phyloP scores from a whole-genome alignment of 2,888 invertebrate genomes.

The Polydesmus complanatus region DNA sequence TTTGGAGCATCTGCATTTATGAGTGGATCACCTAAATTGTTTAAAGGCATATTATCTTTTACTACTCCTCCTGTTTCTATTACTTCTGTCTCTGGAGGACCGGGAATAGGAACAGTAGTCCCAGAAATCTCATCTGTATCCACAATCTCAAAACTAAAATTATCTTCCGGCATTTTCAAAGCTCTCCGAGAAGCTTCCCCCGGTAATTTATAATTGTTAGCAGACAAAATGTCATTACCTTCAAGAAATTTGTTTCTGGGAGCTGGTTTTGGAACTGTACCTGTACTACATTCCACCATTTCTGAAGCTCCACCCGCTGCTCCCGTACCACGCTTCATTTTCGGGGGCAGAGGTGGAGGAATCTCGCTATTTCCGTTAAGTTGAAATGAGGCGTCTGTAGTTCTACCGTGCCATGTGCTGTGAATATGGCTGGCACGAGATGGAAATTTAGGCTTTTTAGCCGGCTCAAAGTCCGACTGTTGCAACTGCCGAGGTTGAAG shows the following conservation, averaged over 20 bases:
- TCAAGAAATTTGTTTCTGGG: conserved; percentile 54
- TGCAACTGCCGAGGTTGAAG: conserved; percentile 8
- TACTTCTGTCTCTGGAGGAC: not conserved
- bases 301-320: too few relatives aligned
- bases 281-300: too few relatives aligned
- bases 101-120: not conserved
- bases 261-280: conserved; percentile 66
- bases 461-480: conserved; percentile 12
- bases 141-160: conserved; percentile 22
- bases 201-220: not conserved
- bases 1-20: not conserved
- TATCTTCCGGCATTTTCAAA: conserved; percentile 19
- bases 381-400: not conserved
- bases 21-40: too few relatives aligned
- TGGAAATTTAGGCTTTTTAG: conserved; percentile 6
- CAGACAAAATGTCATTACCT: conserved; percentile 20
- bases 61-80: too few relatives aligned
- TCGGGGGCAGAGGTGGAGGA: conserved; percentile 53
- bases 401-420: conserved; percentile 11
- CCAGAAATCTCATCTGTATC: conserved; percentile 22
- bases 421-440: conserved; percentile 3
- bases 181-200: not conserved
- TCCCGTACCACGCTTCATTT: conserved; percentile 31
- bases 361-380: conserved; percentile 6
- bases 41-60: not conserved